phyloP scores from a whole-genome alignment of 2,113 vertebrate genomes.

The Gambusia holbrooki region DNA sequence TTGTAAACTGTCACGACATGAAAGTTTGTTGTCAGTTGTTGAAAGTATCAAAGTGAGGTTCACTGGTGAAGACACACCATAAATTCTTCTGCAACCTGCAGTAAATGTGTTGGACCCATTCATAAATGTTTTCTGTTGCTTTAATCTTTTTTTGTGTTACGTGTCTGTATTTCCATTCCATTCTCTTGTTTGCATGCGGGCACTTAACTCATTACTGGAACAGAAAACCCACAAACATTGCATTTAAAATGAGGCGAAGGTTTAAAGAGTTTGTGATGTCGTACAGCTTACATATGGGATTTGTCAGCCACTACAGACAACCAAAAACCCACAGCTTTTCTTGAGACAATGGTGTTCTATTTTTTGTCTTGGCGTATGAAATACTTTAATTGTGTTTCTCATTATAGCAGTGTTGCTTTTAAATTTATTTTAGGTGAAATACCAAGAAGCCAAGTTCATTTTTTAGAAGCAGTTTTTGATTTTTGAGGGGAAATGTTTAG shows the following conservation, averaged over 20 bases:
- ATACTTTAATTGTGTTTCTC: background rate
- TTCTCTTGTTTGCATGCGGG: conserved; percentile 48
- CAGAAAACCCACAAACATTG: conserved; percentile 62
- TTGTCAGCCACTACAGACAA: conserved; percentile 56
- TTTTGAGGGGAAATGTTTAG: too few species aligned
- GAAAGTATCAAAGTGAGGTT: conserved; percentile 6
- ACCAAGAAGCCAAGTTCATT: too few species aligned
- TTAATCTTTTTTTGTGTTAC: conserved; percentile 15
- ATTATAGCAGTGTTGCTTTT: too few species aligned
- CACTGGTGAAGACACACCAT: conserved; percentile 34
- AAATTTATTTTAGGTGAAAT: background rate
- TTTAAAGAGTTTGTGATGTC: conserved; percentile 74
- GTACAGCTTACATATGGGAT: conserved; percentile 71
- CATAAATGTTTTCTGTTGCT: conserved; percentile 34
- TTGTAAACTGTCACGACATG: conserved; percentile 10
- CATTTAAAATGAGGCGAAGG: conserved; percentile 51
- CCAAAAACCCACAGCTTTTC: conserved; percentile 62
- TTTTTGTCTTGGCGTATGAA: too few species aligned
- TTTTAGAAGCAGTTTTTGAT: too few species aligned
- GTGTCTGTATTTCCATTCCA: conserved; percentile 4
- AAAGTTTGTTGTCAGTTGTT: conserved; percentile 30
- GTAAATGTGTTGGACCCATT: conserved; percentile 2
- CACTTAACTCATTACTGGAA: conserved; percentile 49
- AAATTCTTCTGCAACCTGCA: conserved; percentile 7
- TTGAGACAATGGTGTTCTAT: conserved; percentile 57